Evolutionary conservation across 2,888 invertebrate species (phyloP).

Genomic region (Malthinus flaveolus): DNA sequence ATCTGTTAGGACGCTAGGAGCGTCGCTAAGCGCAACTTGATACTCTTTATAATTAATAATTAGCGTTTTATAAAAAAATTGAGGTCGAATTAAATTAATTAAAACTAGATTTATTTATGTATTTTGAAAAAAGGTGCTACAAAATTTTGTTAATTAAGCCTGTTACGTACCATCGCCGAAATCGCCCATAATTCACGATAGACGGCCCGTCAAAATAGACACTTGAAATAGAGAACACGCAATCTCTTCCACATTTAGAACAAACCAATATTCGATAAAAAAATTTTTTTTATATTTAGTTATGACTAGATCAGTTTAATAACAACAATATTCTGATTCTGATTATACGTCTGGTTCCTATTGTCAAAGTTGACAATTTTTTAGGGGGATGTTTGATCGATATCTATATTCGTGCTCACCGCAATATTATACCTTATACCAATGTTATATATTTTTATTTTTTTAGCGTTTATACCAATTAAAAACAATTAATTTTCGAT

Average conservation of each 20-base stretch:
- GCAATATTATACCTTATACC: background rate
- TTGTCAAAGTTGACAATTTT: slow-evolving; percentile 45
- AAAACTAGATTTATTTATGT: too few species aligned
- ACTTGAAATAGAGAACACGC: slow-evolving; percentile 40
- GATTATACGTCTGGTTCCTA: slow-evolving; percentile 30
- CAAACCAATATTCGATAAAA: slow-evolving; percentile 34
- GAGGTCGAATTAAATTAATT: too few species aligned
- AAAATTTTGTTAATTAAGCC: slow-evolving; percentile 10
- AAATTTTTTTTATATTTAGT: slow-evolving; percentile 2
- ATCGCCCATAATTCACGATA: slow-evolving; percentile 45
- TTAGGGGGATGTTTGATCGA: slow-evolving; percentile 45
- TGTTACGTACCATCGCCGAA: slow-evolving; percentile 49
- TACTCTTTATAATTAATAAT: too few species aligned
- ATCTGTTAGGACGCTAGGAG: too few species aligned
- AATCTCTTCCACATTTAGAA: slow-evolving; percentile 34
- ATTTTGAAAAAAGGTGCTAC: background rate
- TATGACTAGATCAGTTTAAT: slow-evolving; percentile 12
- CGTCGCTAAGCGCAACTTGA: too few species aligned
- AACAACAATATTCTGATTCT: slow-evolving; percentile 6
- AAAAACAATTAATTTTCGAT: too few species aligned
- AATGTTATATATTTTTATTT: too few species aligned
- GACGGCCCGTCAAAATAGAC: slow-evolving; percentile 37
- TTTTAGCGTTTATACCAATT: too few species aligned
- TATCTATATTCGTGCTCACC: slow-evolving; percentile 24
- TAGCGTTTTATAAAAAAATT: too few species aligned